Evolutionary conservation across 2,888 invertebrate species (phyloP).

Genomic region (Hemicrepidius hirtus): DNA sequence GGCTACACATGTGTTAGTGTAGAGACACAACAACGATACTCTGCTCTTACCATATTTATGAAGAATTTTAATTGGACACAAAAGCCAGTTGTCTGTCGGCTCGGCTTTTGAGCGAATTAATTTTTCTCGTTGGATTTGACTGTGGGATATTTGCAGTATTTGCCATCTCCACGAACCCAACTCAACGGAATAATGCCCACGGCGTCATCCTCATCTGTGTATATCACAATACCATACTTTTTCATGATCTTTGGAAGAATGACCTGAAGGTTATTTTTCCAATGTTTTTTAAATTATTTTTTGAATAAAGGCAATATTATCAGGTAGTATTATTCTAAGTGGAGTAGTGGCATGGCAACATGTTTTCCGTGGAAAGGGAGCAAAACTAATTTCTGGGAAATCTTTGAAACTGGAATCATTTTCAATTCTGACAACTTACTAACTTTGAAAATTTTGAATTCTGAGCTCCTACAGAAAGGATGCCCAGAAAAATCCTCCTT

Average conservation of each 20-base stretch:
- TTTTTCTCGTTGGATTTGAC: slow-evolving; percentile 23
- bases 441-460: slow-evolving; percentile 13
- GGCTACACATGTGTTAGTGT: too few species aligned
- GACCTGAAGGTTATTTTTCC: too few species aligned
- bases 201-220: slow-evolving; percentile 11
- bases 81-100: slow-evolving; percentile 3
- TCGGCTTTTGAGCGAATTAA: slow-evolving; percentile 5
- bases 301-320: too few species aligned
- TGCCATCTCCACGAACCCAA: slow-evolving; percentile 3
- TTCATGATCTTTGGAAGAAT: too few species aligned
- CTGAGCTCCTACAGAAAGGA: slow-evolving; percentile 11
- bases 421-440: slow-evolving; percentile 26
- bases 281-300: too few species aligned
- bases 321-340: not conserved
- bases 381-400: slow-evolving; percentile 23
- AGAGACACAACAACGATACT: too few species aligned
- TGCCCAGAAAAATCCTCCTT: slow-evolving; percentile 26
- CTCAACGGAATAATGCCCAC: slow-evolving; percentile 13
- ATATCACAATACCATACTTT: slow-evolving; percentile 15
- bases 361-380: slow-evolving; percentile 20
- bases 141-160: slow-evolving; percentile 3
- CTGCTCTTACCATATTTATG: slow-evolving; percentile 18
- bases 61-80: slow-evolving; percentile 12
- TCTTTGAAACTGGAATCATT: slow-evolving; percentile 16
- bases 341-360: slow-evolving; percentile 22